These are phyloP conservation scores for Iselma pallidipennis DNA, from an alignment of 2,888 invertebrate genomes.

Conservation along the genomic window DNA sequence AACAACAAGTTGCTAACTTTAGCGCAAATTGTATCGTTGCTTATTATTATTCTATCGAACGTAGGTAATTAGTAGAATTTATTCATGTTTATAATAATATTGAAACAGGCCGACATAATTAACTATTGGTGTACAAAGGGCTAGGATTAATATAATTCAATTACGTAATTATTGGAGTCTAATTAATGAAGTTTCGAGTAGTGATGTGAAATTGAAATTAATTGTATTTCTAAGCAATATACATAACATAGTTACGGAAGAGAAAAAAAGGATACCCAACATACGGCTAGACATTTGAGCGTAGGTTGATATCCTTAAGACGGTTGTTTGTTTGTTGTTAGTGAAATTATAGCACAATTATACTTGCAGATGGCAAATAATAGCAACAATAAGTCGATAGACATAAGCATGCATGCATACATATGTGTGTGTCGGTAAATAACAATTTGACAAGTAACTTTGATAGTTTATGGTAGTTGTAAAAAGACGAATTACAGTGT, in stretches of 20 bases:
- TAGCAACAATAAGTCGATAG: neutral
- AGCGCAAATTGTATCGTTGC: too few species aligned
- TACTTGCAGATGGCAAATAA: neutral
- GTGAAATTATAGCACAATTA: neutral
- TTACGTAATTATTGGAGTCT: too few species aligned
- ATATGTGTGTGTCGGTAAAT: neutral
- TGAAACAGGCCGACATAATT: too few species aligned
- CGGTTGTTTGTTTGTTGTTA: neutral
- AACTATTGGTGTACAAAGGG: too few species aligned
- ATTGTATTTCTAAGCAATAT: neutral
- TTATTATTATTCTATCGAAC: too few species aligned
- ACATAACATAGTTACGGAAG: neutral
- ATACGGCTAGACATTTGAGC: neutral
- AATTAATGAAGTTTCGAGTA: neutral
- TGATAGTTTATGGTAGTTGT: neutral
- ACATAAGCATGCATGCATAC: neutral
- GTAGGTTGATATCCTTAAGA: neutral
- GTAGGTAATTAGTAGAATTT: too few species aligned
- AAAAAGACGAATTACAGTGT: neutral
- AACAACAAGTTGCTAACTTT: too few species aligned
- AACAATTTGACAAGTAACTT: neutral
- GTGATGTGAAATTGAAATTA: too few species aligned
- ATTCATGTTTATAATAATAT: too few species aligned
- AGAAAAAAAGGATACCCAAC: neutral
- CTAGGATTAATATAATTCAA: too few species aligned